Base-by-base conservation (phyloP, 2,888 invertebrate genomes). In the Microctonus aethiopoides region DNA sequence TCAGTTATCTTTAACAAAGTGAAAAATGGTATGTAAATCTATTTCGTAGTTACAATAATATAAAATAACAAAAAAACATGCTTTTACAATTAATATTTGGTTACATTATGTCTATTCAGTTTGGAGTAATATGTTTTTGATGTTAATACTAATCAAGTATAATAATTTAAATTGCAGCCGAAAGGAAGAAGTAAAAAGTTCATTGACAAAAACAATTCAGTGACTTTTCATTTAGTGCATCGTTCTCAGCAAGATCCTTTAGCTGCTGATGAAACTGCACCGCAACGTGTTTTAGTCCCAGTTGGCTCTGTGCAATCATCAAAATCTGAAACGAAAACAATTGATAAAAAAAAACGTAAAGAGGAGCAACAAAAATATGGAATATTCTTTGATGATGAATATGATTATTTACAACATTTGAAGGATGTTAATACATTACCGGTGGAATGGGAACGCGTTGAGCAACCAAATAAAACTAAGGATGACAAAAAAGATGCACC, bases 211-310 rank as follows among this genome's bases (percentile, higher is more conserved):
- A 97, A 97, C 84, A 94, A 93, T 82, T 92, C 97, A 0, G 94
- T 96, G 24, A 96, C 95, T 0, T 99, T 98, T 84, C 94, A 94
- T 82, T 87, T 99, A 75, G 96, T 98, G 1, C 96, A 98, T 83
- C 91, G 98, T 83, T 97, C 97, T 81, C 98, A 98, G 87, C 92
- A 92, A 81, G 98, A 98, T 91, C 98, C 98, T 0, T 86, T 98
- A 63, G 90, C 92, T 0, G 94, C 94, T 0, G 97, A 97, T 87
- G 96, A 95, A 84, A 93, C 89, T 64, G 97, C 97, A 0, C 96
- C 97, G 0, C 94, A 97, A 83, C 91, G 92, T 77, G 97, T 98
- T 24, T 88, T 98, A 2, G 89, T 94, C 4, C 93, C 92, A 1
- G 87, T 91, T 9, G 78, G 70, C 2, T 73, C 78, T 2, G 24